Conservation (phyloP, 2,113 vertebrate genomes). For the Sceloporus undulatus region DNA sequence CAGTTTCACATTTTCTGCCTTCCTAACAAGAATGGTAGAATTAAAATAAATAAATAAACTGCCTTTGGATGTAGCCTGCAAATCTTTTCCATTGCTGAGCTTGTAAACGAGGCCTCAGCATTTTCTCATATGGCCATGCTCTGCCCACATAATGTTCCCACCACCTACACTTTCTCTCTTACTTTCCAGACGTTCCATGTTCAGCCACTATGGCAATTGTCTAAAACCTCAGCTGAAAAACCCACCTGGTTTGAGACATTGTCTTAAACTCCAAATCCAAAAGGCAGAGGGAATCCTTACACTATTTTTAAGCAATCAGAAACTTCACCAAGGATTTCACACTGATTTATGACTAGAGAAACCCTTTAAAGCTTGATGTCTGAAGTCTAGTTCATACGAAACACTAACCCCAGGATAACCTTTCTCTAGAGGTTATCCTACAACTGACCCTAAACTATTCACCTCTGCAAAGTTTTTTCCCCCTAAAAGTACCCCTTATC, state of each 20-base stretch:
- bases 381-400: constrained; percentile 49
- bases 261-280: constrained; percentile 2
- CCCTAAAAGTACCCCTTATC: constrained; percentile 21
- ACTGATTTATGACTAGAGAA: constrained; percentile 41
- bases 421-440: constrained; percentile 39
- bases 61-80: constrained; percentile 57
- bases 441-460: constrained; percentile 42
- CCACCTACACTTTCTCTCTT: constrained; percentile 63
- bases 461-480: constrained; percentile 3
- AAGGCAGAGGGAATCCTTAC: neutral
- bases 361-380: constrained; percentile 23
- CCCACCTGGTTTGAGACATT: constrained; percentile 32
- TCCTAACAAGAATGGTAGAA: constrained; percentile 73
- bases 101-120: constrained; percentile 21
- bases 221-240: constrained; percentile 57
- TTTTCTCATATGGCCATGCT: constrained; percentile 58
- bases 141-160: constrained; percentile 67
- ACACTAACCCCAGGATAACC: constrained; percentile 35
- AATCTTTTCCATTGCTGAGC: neutral
- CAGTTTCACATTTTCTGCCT: constrained; percentile 76
- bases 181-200: constrained; percentile 55
- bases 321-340: constrained; percentile 39
- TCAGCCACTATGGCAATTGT: constrained; percentile 65
- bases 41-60: constrained; percentile 71
- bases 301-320: constrained; percentile 43